A percentile compares a stretch with the other conserved stretches of the same genome.
These are phyloP conservation scores for Mactra quadrangularis DNA, from an alignment of 1,140 invertebrate genomes.

Conservation along the genomic window DNA sequence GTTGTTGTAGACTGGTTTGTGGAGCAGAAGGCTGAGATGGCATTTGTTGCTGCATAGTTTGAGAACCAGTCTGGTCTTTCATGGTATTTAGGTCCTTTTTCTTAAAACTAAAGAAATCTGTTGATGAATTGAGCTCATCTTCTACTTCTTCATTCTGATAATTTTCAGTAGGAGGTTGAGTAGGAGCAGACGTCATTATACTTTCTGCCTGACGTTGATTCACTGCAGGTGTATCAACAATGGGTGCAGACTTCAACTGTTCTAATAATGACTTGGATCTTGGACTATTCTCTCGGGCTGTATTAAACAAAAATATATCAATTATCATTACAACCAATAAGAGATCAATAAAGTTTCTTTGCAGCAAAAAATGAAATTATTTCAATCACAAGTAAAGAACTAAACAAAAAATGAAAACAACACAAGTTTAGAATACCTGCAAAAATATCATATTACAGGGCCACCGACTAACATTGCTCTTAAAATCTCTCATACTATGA, in stretches of 20 bases:
- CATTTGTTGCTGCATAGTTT: background rate
- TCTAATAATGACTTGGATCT: constrained; percentile 31
- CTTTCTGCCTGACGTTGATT: background rate
- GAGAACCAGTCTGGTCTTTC: constrained; percentile 11
- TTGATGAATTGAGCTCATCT: constrained; percentile 50
- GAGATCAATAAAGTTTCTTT: too few species aligned
- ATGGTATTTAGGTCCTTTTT: constrained; percentile 36
- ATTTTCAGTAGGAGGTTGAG: background rate
- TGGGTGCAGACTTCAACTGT: background rate
- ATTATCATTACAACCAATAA: too few species aligned
- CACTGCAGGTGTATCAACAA: background rate
- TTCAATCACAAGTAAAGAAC: too few species aligned
- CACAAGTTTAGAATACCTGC: too few species aligned
- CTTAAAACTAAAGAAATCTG: constrained; percentile 58
- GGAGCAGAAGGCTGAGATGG: constrained; percentile 9
- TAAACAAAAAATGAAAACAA: too few species aligned
- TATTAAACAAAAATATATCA: background rate
- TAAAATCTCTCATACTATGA: too few species aligned
- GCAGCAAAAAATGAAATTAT: too few species aligned
- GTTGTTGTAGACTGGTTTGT: constrained; percentile 1
- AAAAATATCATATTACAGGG: too few species aligned
- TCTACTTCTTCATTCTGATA: constrained; percentile 1
- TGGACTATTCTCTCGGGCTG: constrained; percentile 29
- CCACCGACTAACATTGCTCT: too few species aligned
- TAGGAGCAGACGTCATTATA: background rate